phyloP scores from a whole-genome alignment of 2,113 vertebrate species.

The Zapornia atra region DNA sequence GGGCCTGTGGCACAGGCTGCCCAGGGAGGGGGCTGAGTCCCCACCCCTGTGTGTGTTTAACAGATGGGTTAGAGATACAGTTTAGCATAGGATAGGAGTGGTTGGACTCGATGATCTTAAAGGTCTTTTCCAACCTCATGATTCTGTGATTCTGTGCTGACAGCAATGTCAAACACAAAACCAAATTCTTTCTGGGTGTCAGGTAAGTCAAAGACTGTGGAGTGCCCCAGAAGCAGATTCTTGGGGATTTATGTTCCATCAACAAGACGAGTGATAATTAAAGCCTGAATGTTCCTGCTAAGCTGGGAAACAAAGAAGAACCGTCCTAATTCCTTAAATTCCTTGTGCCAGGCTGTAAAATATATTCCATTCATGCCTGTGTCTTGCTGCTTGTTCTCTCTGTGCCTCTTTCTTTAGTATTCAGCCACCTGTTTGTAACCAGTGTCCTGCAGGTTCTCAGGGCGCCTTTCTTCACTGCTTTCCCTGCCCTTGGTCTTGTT shows the following conservation, averaged over 20 bases:
- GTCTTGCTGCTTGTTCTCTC: conserved; percentile 9
- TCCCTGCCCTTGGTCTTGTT: conserved; percentile 66
- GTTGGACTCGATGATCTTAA: too few relatives aligned
- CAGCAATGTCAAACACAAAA: background rate
- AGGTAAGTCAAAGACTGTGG: conserved; percentile 24
- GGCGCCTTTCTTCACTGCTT: background rate
- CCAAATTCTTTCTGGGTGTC: conserved; percentile 28
- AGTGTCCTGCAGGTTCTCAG: conserved; percentile 18
- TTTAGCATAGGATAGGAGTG: too few relatives aligned
- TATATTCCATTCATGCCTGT: background rate
- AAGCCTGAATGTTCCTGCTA: conserved; percentile 49
- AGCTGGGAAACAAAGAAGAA: conserved; percentile 20
- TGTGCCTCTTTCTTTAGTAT: conserved; percentile 18
- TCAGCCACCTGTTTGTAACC: conserved; percentile 63
- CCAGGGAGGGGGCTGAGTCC: too few relatives aligned
- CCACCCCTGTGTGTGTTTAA: too few relatives aligned
- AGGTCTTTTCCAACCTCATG: too few relatives aligned
- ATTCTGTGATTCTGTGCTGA: background rate
- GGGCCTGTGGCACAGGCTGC: too few relatives aligned
- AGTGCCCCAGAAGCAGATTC: conserved; percentile 39
- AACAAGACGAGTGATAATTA: conserved; percentile 38
- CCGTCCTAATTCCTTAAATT: conserved; percentile 34
- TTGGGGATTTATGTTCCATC: conserved; percentile 43
- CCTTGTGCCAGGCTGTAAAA: conserved; percentile 49
- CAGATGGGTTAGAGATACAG: too few relatives aligned